Conservation (phyloP, 2,888 invertebrate genomes). For the Lithophane socia region DNA sequence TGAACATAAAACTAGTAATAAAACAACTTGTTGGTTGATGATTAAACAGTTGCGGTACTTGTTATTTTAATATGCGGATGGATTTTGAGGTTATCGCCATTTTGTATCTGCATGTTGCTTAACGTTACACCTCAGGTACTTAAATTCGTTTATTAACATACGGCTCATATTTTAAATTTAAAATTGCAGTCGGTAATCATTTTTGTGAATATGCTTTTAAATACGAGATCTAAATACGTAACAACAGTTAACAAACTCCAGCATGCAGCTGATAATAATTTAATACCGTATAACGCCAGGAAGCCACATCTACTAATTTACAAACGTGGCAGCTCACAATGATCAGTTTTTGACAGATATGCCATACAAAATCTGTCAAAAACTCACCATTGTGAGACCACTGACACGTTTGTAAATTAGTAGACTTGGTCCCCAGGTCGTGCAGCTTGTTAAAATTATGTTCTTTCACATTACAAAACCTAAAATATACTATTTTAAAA, state of each 20-base stretch:
- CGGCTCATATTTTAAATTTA: conserved; percentile 22
- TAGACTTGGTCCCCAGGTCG: too few relatives aligned
- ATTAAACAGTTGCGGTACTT: conserved; percentile 57
- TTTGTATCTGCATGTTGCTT: conserved; percentile 70
- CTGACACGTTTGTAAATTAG: too few relatives aligned
- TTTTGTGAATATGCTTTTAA: conserved; percentile 24
- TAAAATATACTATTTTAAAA: not conserved
- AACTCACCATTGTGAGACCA: too few relatives aligned
- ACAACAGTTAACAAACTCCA: too few relatives aligned
- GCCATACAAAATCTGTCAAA: too few relatives aligned
- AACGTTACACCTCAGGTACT: conserved; percentile 49
- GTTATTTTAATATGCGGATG: conserved; percentile 76
- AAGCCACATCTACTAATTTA: too few relatives aligned
- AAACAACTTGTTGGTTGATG: conserved; percentile 44
- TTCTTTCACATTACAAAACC: too few relatives aligned
- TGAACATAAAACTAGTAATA: conserved; percentile 34
- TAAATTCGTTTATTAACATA: conserved; percentile 26
- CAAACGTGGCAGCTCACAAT: too few relatives aligned
- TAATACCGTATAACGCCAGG: too few relatives aligned
- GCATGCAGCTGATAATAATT: not conserved
- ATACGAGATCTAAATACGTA: not conserved
- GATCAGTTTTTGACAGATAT: too few relatives aligned
- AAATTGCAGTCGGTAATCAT: conserved; percentile 7
- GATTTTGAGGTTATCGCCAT: conserved; percentile 80
- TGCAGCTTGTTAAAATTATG: too few relatives aligned